Percentiles rank a stretch among this genome's conserved stretches.
Evolutionary conservation across 1,140 invertebrate genomes (phyloP).

Genomic region (Lethocerus indicus): DNA sequence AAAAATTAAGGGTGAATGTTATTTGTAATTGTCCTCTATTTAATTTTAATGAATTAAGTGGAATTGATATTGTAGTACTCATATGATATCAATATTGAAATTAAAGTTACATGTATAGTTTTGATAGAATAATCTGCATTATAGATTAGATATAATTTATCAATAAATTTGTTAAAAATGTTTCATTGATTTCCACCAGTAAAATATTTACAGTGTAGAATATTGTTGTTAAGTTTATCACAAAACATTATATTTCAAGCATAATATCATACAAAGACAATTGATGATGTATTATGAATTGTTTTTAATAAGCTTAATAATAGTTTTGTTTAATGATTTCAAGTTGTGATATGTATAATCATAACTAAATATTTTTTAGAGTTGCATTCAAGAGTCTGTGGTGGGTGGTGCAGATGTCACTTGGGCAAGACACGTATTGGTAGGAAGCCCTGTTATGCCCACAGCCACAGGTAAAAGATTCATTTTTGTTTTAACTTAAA

Average conservation of each 20-base stretch:
- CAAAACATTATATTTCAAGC: too few relatives aligned
- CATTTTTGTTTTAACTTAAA: background rate
- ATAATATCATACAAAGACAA: too few relatives aligned
- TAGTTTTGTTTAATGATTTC: background rate
- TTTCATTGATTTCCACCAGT: background rate
- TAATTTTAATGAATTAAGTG: background rate
- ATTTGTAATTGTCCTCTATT: background rate
- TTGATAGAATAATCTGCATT: background rate
- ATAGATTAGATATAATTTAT: background rate
- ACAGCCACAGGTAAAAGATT: constrained; percentile 15
- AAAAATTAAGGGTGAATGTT: constrained; percentile 10
- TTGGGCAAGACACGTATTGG: constrained; percentile 15
- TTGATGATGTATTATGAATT: background rate
- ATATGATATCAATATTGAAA: background rate
- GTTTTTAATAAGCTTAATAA: background rate
- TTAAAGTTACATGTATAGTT: background rate
- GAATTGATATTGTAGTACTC: background rate
- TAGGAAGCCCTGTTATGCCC: constrained; percentile 17
- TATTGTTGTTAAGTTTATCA: too few relatives aligned
- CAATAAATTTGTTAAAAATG: background rate
- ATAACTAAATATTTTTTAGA: background rate
- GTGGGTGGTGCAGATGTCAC: constrained; percentile 14
- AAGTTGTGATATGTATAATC: background rate
- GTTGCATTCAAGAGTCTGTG: constrained; percentile 4
- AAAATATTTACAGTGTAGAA: too few relatives aligned